Conservation (phyloP, 2,888 invertebrate genomes). For the Lacanobia wlatinum region DNA sequence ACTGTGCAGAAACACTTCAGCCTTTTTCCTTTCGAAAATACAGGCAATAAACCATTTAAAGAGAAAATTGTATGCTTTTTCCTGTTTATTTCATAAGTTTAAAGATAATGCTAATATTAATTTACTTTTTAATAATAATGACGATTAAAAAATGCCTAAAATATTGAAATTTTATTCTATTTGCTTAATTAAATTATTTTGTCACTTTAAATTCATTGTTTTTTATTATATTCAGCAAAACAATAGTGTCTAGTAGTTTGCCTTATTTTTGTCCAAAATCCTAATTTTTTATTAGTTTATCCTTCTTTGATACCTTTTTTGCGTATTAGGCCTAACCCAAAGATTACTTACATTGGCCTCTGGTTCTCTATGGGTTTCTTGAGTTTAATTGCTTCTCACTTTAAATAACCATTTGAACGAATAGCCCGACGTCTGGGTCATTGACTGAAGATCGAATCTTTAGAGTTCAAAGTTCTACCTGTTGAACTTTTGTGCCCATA, state of each 20-base stretch:
- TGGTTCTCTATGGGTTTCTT: background rate
- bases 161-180: too few species aligned
- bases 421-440: conserved; percentile 10
- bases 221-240: background rate
- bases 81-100: background rate
- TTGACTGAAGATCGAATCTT: conserved; percentile 31
- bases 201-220: background rate
- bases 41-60: background rate
- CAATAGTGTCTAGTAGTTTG: background rate
- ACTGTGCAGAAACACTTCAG: background rate
- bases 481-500: conserved; percentile 24
- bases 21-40: too few species aligned
- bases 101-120: background rate
- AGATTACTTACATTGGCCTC: background rate
- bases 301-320: background rate
- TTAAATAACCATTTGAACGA: conserved; percentile 20
- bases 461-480: conserved; percentile 38
- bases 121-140: too few species aligned
- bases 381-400: conserved; percentile 14
- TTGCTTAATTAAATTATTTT: too few species aligned
- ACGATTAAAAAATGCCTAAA: too few species aligned
- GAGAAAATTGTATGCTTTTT: background rate
- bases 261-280: background rate
- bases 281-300: background rate
- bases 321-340: background rate